Base-by-base conservation (phyloP, 2,113 vertebrate species). In the Eurystomus gularis region DNA sequence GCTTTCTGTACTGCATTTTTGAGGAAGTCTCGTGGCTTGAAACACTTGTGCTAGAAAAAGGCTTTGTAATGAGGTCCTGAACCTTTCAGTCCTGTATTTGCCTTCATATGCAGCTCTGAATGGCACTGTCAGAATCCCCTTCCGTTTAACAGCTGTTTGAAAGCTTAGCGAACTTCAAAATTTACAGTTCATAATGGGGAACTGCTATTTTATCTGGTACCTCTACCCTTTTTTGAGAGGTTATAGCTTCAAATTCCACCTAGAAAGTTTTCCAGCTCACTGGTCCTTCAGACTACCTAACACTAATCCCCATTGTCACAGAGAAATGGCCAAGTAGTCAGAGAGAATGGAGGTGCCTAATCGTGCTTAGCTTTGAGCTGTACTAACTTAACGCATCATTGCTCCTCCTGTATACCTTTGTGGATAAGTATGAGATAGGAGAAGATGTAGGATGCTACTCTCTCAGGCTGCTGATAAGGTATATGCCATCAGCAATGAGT, bases 271-370 rank as follows among this genome's bases (percentile, higher is more conserved):
- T 91, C 35, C 66, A 79, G 69, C 66, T 87, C 35, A 3, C 13
- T 4, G 1, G 13, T 26, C 35, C 23, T 33, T 11, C 1, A n/a
- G 3, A 5, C 25, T 29, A 9, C 39, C 15, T 40, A 12, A 37
- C 2, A 2, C 12, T 17, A 29, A 51, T 44, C 13, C 11, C 20
- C 2, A 2, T 16, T 81, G 48, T 9, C 4, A 2, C 1, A 55
- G 68, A n/a, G 20, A 77, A 82, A 58, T 29, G 42, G 35, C 37
- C 17, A 2, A 2, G 16, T 17, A 69, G 26, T 35, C 48, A 44
- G 54, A 66, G 68, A 49, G 33, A 65, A 84, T 5, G 4, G 65
- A 68, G 39, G 35, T 87, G 35, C 35, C 48, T 82, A 26, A 79
- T 6, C 57, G 58, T 33, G 7, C 23, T 61, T 39, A 17, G 17